Evolutionary conservation across 1,140 invertebrate genomes (phyloP).

Genomic region (Hylaeus volcanicus): DNA sequence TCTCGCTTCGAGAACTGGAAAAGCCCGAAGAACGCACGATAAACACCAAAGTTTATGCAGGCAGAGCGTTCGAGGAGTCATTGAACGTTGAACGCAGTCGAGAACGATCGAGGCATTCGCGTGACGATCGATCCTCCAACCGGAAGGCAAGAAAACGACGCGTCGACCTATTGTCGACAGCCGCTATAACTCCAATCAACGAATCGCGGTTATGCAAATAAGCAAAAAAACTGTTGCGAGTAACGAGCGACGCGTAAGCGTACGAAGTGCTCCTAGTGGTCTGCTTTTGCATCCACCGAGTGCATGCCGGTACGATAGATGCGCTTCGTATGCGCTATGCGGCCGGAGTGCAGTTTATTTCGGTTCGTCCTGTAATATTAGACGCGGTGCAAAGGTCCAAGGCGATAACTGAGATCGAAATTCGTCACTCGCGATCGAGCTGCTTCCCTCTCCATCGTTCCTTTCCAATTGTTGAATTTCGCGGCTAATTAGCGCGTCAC

Average conservation of each 20-base stretch:
- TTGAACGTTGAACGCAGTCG: too few species aligned
- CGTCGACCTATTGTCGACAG: too few species aligned
- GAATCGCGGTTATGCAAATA: slow-evolving; percentile 18
- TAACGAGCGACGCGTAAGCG: neutral
- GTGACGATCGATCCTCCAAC: neutral
- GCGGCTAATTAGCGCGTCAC: too few species aligned
- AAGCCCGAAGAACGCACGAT: too few species aligned
- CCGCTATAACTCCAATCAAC: neutral
- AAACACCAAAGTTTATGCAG: too few species aligned
- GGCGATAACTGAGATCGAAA: neutral
- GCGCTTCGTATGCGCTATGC: neutral
- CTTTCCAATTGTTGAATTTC: too few species aligned
- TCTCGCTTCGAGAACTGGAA: too few species aligned
- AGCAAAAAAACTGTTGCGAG: slow-evolving; percentile 1
- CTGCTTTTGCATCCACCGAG: too few species aligned
- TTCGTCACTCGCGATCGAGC: too few species aligned
- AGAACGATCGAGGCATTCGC: neutral
- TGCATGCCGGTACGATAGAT: neutral
- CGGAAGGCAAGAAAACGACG: neutral
- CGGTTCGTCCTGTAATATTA: slow-evolving; percentile 54
- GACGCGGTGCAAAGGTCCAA: slow-evolving; percentile 39
- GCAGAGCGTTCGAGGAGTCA: too few species aligned
- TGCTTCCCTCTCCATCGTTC: too few species aligned
- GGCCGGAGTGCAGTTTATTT: slow-evolving; percentile 42
- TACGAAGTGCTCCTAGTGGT: too few species aligned